Conservation (phyloP, 2,113 vertebrate species). For the Colossoma macropomum region DNA sequence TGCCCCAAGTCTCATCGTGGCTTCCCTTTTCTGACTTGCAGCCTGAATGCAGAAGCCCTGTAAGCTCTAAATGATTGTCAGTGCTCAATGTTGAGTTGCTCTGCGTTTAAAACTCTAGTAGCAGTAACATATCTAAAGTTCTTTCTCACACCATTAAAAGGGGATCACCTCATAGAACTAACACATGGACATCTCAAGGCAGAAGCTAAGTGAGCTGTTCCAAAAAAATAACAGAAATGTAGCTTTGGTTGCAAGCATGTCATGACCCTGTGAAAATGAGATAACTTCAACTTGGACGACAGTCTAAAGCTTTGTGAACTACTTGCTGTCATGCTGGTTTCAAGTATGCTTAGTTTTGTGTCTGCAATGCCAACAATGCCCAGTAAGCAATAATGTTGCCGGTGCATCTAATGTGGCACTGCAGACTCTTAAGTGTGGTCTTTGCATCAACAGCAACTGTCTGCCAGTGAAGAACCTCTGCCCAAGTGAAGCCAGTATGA, state of each 20-base stretch:
- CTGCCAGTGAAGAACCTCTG: not conserved
- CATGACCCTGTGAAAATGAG: not conserved
- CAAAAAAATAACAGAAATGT: not conserved
- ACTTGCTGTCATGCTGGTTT: not conserved
- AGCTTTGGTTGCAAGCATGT: constrained; percentile 19
- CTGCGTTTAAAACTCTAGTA: not conserved
- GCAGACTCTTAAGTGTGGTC: not conserved
- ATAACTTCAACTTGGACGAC: not conserved
- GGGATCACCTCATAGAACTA: not conserved
- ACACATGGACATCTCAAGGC: not conserved
- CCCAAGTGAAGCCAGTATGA: not conserved
- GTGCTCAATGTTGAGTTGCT: not conserved
- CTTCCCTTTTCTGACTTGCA: not conserved
- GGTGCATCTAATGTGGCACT: not conserved
- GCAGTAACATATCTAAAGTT: not conserved
- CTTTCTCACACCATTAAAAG: not conserved
- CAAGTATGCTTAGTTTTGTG: not conserved
- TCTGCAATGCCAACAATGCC: not conserved
- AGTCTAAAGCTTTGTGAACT: not conserved
- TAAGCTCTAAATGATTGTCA: not conserved
- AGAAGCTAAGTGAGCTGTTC: constrained; percentile 1
- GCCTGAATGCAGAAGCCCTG: not conserved
- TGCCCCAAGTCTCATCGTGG: not conserved
- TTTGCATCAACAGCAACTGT: not conserved
- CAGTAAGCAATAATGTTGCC: not conserved